Evolutionary conservation across 1,140 invertebrate genomes (phyloP), one percentile per base, ranked within the genome.

Genomic region (Drosophila bocqueti): DNA sequence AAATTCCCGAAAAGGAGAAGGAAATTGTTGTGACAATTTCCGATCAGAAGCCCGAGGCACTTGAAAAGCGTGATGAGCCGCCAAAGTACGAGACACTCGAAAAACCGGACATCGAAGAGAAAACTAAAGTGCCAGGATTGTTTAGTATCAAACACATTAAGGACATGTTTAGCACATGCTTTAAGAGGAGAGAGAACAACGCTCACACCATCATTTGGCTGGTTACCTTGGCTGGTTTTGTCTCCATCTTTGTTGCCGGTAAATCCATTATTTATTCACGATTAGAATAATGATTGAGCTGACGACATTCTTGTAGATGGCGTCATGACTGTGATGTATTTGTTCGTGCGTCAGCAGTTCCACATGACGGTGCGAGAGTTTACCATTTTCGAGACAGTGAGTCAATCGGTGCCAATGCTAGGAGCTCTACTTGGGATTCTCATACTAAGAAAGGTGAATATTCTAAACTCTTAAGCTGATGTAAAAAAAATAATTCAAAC

Each of bases 341-440:
- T 96, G 62, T 96, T 95, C 81, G 91, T 94, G 5, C 95, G 95
- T 61, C 94, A 95, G 46, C 95, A 95, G 83, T 94, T 97, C 13
- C 93, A 95, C 16, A 96, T 96, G 96, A 93, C 94, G 29, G 93
- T 96, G 38, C 85, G 94, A 24, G 93, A 96, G 34, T 96, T 94
- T 61, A 95, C 94, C 1, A 91, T 94, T 45, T 96, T 93, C 76
- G 94, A 93, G n/a, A 92, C 93, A 71, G 93, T 82, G 62, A 93
- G 59, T 78, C 93, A 92, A 90, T 91, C 93, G 11, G 76, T 92
- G 0, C 91, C 93, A 7, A 94, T 95, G 83, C 38, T 94, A 45
- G 95, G 95, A 4, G 94, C 94, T 0, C 71, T 94, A 15, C 43
- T 95, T 24, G 93, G 94, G 0, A 92, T 95, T 9, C 84, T 93